Base-by-base conservation (phyloP, 2,113 vertebrate species). In the Taxidea taxus region DNA sequence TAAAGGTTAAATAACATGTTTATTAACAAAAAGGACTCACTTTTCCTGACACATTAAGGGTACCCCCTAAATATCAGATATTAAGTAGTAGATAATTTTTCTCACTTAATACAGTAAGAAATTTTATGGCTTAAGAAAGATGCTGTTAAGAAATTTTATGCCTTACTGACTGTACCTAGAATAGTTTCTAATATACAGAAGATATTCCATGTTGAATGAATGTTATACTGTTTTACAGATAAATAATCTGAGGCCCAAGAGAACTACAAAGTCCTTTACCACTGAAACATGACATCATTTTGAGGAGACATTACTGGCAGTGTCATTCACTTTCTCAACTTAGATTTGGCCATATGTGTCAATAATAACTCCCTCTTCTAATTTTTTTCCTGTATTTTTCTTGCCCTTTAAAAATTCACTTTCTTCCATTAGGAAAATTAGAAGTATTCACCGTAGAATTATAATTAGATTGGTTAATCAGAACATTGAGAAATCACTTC, bases 61-160 rank as follows among this genome's bases (percentile, higher is more conserved):
- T 94, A 4, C 21, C 25, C 83, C 29, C 47, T 68, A 83, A 87
- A 44, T 83, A 68, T 75, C 85, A 92, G 85, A 84, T 88, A 70
- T 60, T 86, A 21, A 91, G 18, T 90, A 77, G n/a, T 62, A 89
- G 16, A 25, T 88, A 91, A 8, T 97, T 96, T 75, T 66, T 58
- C 20, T 94, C 16, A 51, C 29, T 70, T 77, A 58, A n/a, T 92
- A 37, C 78, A 60, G 87, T 87, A 49, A 82, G 74, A 95, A 91
- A 78, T 15, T 34, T 18, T 87, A 47, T 85, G 42, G 68, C 13
- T 51, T 74, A 6, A 66, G 62, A 66, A 66, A 34, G 31, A 77
- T 66, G n/a, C 66, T 96, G 21, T 90, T 87, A 44, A 82, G 68
- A 94, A 91, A 72, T 15, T 37, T 18, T 87, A 47, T 85, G 42